Conservation (phyloP, 1,140 invertebrate genomes). For the Chionoecetes opilio region DNA sequence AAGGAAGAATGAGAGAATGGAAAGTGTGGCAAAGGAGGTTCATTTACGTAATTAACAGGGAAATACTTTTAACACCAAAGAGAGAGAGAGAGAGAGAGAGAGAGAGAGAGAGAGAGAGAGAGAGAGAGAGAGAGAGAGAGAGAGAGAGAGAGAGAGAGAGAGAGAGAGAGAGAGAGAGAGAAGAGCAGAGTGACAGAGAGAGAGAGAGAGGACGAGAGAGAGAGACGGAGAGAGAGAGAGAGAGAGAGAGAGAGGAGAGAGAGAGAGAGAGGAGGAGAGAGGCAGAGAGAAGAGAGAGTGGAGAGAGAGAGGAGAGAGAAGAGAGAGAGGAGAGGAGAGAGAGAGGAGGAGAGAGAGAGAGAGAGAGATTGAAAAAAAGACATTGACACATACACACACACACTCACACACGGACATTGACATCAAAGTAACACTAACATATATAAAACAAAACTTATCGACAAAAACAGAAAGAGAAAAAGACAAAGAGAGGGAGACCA, state of each 20-base stretch:
- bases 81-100: not conserved
- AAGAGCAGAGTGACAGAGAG: not conserved
- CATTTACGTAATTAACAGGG: not conserved
- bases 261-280: not conserved
- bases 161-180: not conserved
- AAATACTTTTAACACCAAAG: not conserved
- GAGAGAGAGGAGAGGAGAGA: no score
- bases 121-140: conserved; percentile 24
- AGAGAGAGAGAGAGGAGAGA: not conserved
- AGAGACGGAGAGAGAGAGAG: not conserved
- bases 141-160: conserved; percentile 24
- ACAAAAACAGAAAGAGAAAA: not conserved
- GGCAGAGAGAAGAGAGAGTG: not conserved
- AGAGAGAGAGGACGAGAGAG: not conserved
- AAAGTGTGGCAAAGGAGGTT: not conserved
- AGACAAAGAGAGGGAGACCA: not conserved
- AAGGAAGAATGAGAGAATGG: not conserved
- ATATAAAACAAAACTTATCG: no score
- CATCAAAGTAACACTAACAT: no score
- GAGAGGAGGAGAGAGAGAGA: no score
- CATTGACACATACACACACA: no score
- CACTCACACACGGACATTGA: no score
- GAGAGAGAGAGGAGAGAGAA: no score
- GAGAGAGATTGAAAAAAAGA: no score
- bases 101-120: conserved; percentile 29